Base-by-base conservation (phyloP, 2,888 invertebrate species). In the Drosophila merina region DNA sequence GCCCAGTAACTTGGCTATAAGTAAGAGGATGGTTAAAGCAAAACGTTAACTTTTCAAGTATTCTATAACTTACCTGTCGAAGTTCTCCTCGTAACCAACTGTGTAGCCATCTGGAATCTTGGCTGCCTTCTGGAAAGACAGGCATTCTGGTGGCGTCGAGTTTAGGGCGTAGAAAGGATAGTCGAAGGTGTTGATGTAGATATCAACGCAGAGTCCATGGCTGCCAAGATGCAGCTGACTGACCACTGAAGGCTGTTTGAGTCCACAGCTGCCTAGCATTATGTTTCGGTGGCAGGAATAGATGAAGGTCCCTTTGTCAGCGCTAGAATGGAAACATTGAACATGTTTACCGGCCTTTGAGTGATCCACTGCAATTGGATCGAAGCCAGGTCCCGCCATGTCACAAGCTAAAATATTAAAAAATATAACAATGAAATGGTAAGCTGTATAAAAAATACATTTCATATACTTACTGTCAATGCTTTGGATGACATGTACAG, bases 321-420 rank as follows among this genome's bases (percentile, higher is more conserved):
- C 81, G 26, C 90, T 91, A 0, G 91, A 86, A 48, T 91, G 91
- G 56, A 91, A 91, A 36, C 91, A 91, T 60, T 89, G 90, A 3
- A 91, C 91, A 74, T 89, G 82, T 50, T 89, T 81, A 0, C 91
- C 91, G 0, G 91, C 88, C 14, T 77, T 80, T 12, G 87, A 80
- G 52, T 91, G 90, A 69, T 90, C 87, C 2, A 75, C 56, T 14
- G 56, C 57, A 59, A 88, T 79, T 6, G 88, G 84, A 81, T 91
- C 91, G 55, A 91, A 91, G 3, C 91, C 91, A 1, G 91, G 91
- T 1, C 91, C 91, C 31, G 91, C 91, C 89, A 91, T 91, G 62
- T 91, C 91, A 48, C 91, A 91, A 40, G 90, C 91, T 91, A 1
- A 20, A 20, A 20, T 20, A 20, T 20, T 2, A 3, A n/a, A 8